These are phyloP conservation scores for Dolichopus griseipennis DNA, from an alignment of 2,888 invertebrate species.

Conservation along the genomic window DNA sequence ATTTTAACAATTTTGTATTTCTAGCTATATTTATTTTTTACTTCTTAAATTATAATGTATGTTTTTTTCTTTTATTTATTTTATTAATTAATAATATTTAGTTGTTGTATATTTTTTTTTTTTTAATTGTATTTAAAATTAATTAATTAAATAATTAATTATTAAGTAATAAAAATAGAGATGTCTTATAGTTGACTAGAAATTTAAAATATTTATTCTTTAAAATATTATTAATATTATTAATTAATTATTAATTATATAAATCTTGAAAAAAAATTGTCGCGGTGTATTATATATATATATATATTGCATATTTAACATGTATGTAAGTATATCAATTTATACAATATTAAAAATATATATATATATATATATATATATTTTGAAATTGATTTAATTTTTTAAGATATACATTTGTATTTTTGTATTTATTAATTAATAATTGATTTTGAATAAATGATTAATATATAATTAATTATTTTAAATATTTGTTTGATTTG, in stretches of 20 bases:
- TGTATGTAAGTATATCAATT: too few relatives aligned
- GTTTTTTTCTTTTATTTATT: not conserved
- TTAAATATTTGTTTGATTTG: not conserved
- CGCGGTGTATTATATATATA: not conserved
- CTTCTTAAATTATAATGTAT: too few relatives aligned
- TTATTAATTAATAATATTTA: not conserved
- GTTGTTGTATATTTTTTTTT: not conserved
- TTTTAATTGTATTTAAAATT: not conserved
- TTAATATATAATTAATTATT: not conserved
- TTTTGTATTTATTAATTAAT: not conserved
- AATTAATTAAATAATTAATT: constrained; percentile 14
- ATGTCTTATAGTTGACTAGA: constrained; percentile 21
- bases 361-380: too few relatives aligned
- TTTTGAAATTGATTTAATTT: not conserved
- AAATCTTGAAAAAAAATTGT: not conserved
- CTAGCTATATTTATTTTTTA: too few relatives aligned
- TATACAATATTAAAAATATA: too few relatives aligned
- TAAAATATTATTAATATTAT: not conserved
- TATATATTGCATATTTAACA: not conserved
- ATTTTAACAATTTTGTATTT: too few relatives aligned
- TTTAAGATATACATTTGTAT: not conserved
- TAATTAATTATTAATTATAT: too few relatives aligned
- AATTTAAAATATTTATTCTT: constrained; percentile 15
- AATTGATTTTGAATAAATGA: not conserved
- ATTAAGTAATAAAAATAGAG: constrained; percentile 13